A percentile compares a stretch with the other conserved stretches of the same genome.
phyloP scores from a whole-genome alignment of 2,113 vertebrate species.

The Hipposideros armiger region DNA sequence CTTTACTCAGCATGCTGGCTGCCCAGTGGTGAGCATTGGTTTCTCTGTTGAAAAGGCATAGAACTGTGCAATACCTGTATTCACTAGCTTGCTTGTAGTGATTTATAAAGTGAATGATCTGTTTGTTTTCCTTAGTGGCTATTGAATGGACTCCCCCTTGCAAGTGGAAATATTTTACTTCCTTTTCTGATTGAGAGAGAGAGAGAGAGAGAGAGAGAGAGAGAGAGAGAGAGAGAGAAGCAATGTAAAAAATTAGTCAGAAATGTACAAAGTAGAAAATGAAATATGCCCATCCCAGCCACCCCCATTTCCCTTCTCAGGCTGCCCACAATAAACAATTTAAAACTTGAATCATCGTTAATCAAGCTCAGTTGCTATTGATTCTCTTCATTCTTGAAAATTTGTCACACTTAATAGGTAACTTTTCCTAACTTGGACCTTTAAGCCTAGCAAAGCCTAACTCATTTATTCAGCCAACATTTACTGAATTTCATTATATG shows the following conservation, averaged over 20 bases:
- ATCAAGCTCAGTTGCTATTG: background rate
- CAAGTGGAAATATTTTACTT: background rate
- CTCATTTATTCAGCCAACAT: background rate
- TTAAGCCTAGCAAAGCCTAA: background rate
- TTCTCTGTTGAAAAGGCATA: background rate
- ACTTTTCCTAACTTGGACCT: background rate
- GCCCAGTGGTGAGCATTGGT: background rate
- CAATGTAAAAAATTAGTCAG: background rate
- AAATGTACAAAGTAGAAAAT: constrained; percentile 4
- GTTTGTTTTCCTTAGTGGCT: background rate
- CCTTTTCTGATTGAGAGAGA: background rate
- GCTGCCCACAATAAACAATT: background rate
- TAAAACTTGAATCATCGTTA: background rate
- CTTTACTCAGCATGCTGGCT: background rate
- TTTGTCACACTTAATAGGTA: background rate
- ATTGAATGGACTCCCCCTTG: background rate
- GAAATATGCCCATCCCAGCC: background rate
- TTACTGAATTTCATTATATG: background rate
- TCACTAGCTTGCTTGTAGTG: background rate
- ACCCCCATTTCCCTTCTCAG: background rate
- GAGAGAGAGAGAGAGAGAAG: no score
- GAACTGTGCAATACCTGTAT: background rate
- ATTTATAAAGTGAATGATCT: background rate
- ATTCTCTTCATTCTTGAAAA: background rate
- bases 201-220: no score